These are phyloP conservation scores for Triops cancriformis DNA, from an alignment of 1,140 invertebrate genomes.

Conservation along the genomic window DNA sequence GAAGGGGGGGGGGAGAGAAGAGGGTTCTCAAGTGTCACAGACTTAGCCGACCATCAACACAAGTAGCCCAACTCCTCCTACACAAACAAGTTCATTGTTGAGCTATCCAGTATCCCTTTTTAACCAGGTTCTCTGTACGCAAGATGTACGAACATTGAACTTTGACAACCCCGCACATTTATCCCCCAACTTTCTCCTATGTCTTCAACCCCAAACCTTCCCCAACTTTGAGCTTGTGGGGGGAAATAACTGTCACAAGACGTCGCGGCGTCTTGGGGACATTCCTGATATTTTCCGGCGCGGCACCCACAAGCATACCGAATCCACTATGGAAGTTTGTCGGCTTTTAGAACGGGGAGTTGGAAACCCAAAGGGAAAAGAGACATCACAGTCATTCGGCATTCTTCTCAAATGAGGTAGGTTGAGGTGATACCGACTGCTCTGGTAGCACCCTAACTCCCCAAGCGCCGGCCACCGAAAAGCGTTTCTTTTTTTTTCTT, in stretches of 20 bases:
- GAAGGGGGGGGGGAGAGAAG: not conserved
- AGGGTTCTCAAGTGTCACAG: not conserved
- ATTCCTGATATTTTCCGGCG: slow-evolving; percentile 5
- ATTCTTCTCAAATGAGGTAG: not conserved
- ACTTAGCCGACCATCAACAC: slow-evolving; percentile 3
- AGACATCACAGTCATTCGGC: not conserved
- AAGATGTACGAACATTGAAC: too few relatives aligned
- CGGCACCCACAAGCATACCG: slow-evolving; percentile 2
- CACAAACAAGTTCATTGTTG: slow-evolving; percentile 5
- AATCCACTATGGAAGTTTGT: not conserved
- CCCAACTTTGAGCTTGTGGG: not conserved
- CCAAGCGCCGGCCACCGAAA: not conserved
- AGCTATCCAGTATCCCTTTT: not conserved
- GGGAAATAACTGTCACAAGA: not conserved
- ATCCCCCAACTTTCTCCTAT: not conserved
- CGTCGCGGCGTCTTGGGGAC: slow-evolving; percentile 3
- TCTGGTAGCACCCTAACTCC: not conserved
- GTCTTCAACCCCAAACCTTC: not conserved
- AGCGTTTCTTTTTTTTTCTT: not conserved
- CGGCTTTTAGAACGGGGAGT: not conserved
- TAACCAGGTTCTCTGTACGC: not conserved
- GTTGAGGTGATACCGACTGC: not conserved
- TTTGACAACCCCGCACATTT: too few relatives aligned
- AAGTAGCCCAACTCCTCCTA: not conserved
- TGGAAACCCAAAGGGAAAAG: not conserved